Evolutionary conservation across 1,140 invertebrate species (phyloP).

Genomic region (Gryllus bimaculatus): DNA sequence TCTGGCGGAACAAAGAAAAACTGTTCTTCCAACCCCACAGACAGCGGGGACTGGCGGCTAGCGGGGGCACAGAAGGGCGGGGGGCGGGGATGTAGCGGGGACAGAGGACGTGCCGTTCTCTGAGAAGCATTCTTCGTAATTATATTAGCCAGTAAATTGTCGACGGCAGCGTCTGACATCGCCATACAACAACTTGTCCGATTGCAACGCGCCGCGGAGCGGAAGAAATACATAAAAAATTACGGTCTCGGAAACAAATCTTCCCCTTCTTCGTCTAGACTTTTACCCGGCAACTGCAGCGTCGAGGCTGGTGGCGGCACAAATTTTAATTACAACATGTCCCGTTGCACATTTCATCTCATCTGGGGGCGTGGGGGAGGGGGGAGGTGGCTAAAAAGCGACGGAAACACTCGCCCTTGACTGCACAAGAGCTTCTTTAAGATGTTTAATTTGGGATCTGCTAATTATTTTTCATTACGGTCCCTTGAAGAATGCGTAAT

Average conservation of each 20-base stretch:
- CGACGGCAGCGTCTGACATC: conserved; percentile 14
- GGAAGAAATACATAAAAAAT: conserved; percentile 12
- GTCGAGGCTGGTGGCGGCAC: neutral
- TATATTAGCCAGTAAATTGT: conserved; percentile 18
- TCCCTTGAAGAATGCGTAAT: neutral
- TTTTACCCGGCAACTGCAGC: neutral
- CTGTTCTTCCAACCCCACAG: neutral
- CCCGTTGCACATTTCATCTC: conserved; percentile 21
- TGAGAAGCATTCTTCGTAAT: conserved; percentile 9
- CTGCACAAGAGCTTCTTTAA: neutral
- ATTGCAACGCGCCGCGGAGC: conserved; percentile 15
- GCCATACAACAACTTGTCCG: conserved; percentile 9
- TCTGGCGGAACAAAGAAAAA: conserved; percentile 17
- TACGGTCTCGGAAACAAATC: conserved; percentile 6
- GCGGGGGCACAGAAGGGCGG: no score
- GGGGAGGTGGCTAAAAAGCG: neutral
- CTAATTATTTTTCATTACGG: conserved; percentile 1
- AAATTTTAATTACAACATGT: conserved; percentile 22
- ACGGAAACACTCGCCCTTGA: neutral
- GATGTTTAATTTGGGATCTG: neutral
- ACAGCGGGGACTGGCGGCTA: neutral
- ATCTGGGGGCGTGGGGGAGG: neutral
- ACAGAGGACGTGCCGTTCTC: neutral
- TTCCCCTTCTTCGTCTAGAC: neutral
- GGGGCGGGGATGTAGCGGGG: neutral